A percentile compares a stretch with the other conserved stretches of the same genome.
These are phyloP conservation scores for Oceanodroma tethys DNA, from an alignment of 2,113 vertebrate genomes.

Conservation along the genomic window DNA sequence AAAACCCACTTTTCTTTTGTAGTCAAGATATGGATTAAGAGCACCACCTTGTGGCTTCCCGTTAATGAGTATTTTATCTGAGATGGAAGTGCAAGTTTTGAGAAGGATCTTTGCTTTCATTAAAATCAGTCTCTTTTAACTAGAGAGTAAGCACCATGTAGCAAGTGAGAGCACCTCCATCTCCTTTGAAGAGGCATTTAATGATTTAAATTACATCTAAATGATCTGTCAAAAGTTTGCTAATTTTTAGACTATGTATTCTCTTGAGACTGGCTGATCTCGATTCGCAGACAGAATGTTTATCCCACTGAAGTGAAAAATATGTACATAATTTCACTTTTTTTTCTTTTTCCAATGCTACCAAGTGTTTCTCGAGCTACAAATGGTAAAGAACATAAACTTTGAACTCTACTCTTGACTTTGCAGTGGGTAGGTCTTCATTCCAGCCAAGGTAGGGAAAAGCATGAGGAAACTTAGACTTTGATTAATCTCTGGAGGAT, in stretches of 20 bases:
- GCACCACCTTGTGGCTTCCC: neutral
- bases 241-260: neutral
- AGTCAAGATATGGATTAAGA: neutral
- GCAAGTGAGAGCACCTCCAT: neutral
- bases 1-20: no score
- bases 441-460: neutral
- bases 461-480: neutral
- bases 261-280: neutral
- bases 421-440: neutral
- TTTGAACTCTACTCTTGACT: neutral
- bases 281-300: neutral
- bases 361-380: neutral
- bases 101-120: neutral
- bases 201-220: neutral
- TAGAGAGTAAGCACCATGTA: neutral
- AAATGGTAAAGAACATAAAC: neutral
- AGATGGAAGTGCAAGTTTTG: neutral
- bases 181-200: neutral
- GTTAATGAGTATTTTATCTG: neutral
- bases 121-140: neutral
- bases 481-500: neutral
- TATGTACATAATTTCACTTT: neutral
- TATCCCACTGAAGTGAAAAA: neutral
- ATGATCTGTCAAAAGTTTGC: neutral
- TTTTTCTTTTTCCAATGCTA: neutral